These are phyloP conservation scores for Chrysocyon brachyurus DNA, from an alignment of 2,797 vertebrate species.

Conservation along the genomic window DNA sequence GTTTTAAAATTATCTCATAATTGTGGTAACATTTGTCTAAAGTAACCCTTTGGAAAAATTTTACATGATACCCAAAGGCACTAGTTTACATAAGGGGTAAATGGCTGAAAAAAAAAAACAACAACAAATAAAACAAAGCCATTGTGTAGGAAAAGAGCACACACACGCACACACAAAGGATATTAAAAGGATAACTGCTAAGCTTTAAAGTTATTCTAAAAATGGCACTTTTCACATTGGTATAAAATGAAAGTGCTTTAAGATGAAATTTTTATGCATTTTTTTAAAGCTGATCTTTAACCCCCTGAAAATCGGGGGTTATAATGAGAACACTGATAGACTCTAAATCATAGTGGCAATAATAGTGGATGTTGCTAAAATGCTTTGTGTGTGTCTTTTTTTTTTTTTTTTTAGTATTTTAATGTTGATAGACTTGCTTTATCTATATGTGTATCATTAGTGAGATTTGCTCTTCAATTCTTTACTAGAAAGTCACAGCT, in stretches of 20 bases:
- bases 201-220: conserved; percentile 76
- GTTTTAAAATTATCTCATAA: conserved; percentile 66
- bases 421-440: conserved; percentile 88
- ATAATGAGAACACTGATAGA: conserved; percentile 86
- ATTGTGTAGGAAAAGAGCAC: conserved; percentile 78
- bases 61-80: conserved; percentile 89
- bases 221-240: conserved; percentile 87
- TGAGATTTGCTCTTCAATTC: conserved; percentile 89
- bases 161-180: conserved; percentile 30
- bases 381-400: conserved; percentile 75
- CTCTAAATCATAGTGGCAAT: conserved; percentile 81
- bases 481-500: conserved; percentile 92
- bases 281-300: conserved; percentile 88
- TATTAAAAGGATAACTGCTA: conserved; percentile 79
- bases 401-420: conserved; percentile 83
- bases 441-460: conserved; percentile 87
- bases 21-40: conserved; percentile 63
- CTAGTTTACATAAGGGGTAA: conserved; percentile 87
- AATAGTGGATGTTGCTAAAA: conserved; percentile 85
- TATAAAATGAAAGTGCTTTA: conserved; percentile 90
- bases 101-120: conserved; percentile 81
- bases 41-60: conserved; percentile 82
- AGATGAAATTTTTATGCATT: conserved; percentile 84
- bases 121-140: conserved; percentile 81
- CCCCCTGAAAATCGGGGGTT: conserved; percentile 90